Base-by-base conservation (phyloP, 2,797 vertebrate species). In the Fistularia tabacaria region DNA sequence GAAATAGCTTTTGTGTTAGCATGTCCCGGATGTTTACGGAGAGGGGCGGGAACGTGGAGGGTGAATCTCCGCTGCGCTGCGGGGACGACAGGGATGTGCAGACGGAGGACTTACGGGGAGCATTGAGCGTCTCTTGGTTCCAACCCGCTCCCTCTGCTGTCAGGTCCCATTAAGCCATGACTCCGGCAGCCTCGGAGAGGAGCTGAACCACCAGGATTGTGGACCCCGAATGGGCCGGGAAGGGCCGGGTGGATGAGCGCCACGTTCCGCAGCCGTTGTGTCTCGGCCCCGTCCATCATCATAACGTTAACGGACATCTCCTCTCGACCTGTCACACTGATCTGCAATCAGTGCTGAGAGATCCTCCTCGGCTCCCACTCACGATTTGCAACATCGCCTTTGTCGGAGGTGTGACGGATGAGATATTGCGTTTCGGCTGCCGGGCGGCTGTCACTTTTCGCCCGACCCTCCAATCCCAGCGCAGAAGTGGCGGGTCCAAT, bases 211-310 rank as follows among this genome's bases (percentile, higher is more conserved):
- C 74, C 57, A 43, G 74, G 77, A 78, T 88, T 80, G 84, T 88
- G 66, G 74, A 77, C 57, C 68, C 74, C 83, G 74, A 89, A 87
- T 86, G 84, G 85, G 65, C 67, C 76, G 46, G 81, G 72, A 82
- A 89, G 85, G 77, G 76, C 72, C 52, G 79, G 83, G 74, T 77
- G 65, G 76, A 75, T 74, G 79, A 54, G 70, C 60, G 44, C 60
- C 56, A 63, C 58, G 59, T 74, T 79, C 76, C 80, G 57, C 55
- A 8, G 68, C 60, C 72, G 71, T 71, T 78, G 56, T 57, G 57
- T 69, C 62, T 62, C 53, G 62, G 56, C 59, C 60, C 79, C 64
- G 67, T 36, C 79, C 67, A 47, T 83, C 77, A 79, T 71, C 74
- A 51, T 83, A 83, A 83, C 68, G 49, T 14, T 57, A 76, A 70